Evolutionary conservation across 2,113 vertebrate species (phyloP), one percentile per base, ranked within the genome.

Genomic region (Archilochus colubris): DNA sequence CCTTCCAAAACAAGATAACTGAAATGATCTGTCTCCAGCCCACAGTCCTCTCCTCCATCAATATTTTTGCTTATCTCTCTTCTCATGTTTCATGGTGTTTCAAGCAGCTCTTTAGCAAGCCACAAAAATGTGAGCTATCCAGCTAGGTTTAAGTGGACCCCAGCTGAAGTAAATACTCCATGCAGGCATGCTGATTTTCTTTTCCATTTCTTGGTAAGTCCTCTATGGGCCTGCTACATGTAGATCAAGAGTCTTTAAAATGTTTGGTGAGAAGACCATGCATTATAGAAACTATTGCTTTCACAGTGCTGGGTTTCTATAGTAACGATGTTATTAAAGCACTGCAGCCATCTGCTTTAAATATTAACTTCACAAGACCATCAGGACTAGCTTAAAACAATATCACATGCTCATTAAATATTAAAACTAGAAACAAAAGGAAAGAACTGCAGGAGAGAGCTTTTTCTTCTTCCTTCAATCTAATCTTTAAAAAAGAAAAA

Each of bases 261-360:
- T 82, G 86, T 91, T 96, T 87, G 70, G 96, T n/a, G 88, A 95
- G 80, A 40, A 97, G 97, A 98, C 97, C 91, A 91, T 95, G 87
- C 90, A 76, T 89, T 95, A 97, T 96, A 98, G 98, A 97, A 98
- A 98, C 97, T 97, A 97, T 97, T 98, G 97, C 96, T 97, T 98
- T 98, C 98, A 97, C 95, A 97, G 94, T 87, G 75, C 94, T 94
- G 70, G 84, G 98, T 99, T 97, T 97, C 97, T 97, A 98, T 98
- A 98, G 98, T 89, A 96, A 99, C 98, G 97, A 96, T 97, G 98
- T 98, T 98, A 98, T 96, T 98, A 98, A 98, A 89, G 94, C 96
- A 94, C 94, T 94, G 93, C 86, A 98, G 97, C 98, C 98, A 98
- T 98, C 98, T 98, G 98, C 98, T 98, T 97, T 97, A 98, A 98